A percentile compares a stretch with the other conserved stretches of the same genome.
These are phyloP conservation scores for Chorisops tibialis DNA, from an alignment of 2,888 invertebrate genomes.

Conservation along the genomic window DNA sequence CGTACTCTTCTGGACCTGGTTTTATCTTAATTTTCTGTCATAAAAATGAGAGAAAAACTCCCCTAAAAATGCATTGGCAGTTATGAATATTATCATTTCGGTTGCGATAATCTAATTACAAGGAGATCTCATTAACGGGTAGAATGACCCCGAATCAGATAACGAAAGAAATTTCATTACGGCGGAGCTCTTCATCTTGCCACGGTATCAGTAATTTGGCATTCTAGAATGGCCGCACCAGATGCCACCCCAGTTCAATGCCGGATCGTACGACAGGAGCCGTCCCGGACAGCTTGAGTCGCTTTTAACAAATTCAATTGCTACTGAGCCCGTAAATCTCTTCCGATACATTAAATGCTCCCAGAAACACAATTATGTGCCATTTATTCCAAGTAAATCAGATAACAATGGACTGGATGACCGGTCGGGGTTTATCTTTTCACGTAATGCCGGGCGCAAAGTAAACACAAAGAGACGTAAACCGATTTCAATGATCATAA, in stretches of 20 bases:
- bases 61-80: no score
- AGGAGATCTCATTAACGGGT: slow-evolving; percentile 16
- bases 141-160: slow-evolving; percentile 10
- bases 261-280: no score
- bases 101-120: slow-evolving; percentile 18
- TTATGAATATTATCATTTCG: slow-evolving; percentile 16
- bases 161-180: slow-evolving; percentile 5
- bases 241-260: slow-evolving; percentile 4
- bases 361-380: slow-evolving; percentile 27
- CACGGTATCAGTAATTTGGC: not conserved
- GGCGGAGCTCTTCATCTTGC: slow-evolving; percentile 1
- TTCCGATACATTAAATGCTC: slow-evolving; percentile 44
- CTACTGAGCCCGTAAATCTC: slow-evolving; percentile 41
- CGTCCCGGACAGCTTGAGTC: not conserved
- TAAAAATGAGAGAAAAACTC: not conserved
- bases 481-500: slow-evolving; percentile 27
- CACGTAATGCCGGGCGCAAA: slow-evolving; percentile 20
- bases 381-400: slow-evolving; percentile 29
- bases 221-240: not conserved
- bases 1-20: not conserved
- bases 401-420: slow-evolving; percentile 34
- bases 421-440: slow-evolving; percentile 30
- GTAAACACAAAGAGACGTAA: slow-evolving; percentile 31
- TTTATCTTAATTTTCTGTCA: slow-evolving; percentile 19
- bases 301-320: slow-evolving; percentile 27